Base-by-base conservation (phyloP, 2,113 vertebrate species). In the Jacana jacana region DNA sequence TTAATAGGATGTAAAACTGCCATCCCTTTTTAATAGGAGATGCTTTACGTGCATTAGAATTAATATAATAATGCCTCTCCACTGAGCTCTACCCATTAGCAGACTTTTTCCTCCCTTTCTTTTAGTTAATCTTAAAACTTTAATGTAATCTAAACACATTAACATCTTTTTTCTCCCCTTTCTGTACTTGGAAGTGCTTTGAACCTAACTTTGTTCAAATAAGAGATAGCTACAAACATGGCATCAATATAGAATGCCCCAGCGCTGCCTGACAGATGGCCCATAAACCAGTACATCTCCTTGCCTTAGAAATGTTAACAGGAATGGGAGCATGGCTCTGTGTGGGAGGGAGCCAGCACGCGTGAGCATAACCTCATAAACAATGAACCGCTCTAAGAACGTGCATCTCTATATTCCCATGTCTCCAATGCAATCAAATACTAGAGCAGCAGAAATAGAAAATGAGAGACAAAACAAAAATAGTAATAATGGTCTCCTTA, bases 1-100 rank as follows among this genome's bases (percentile, higher is more conserved):
- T 98, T 98, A 98, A 98, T 97, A 98, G 95, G 94, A 97, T 97
- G 95, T 97, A 98, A 97, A 98, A 96, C 97, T 97, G 96, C 90
- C 95, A 97, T 95, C 92, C 77, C 78, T 97, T 97, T 98, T 98
- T 97, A 98, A 98, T 96, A 97, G 96, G 91, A 96, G 92, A 97
- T 97, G 96, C 91, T 98, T 98, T 98, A 98, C 95, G 92, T 97
- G 96, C 97, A 98, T 98, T 98, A 98, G 84, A 94, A 95, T 91
- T 98, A 97, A 98, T 97, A 93, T 85, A 98, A 97, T 98, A 98
- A 98, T 97, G 97, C 76, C 78, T 97, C 93, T 98, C 97, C 95
- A 52, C 27, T 94, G 92, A 97, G 93, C 90, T 97, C 83, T 97
- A 91, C 68, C 95, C 96, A 96, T 97, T 98, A 98, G 86, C 86